Evolutionary conservation across 1,140 invertebrate species (phyloP).

Genomic region (Magallana ariakensis): DNA sequence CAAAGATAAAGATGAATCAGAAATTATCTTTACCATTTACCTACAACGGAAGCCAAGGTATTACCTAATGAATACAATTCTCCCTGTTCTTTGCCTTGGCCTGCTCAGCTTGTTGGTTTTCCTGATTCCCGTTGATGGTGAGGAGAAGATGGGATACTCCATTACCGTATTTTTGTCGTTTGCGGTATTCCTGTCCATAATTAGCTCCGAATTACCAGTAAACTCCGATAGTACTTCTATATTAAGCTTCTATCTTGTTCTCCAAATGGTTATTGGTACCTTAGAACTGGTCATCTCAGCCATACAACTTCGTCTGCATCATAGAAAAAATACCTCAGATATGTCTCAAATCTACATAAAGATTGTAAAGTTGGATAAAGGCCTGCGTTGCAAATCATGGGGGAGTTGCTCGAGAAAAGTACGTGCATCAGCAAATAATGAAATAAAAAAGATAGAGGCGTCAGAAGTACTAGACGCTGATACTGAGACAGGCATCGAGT

Average conservation of each 20-base stretch:
- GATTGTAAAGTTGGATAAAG: neutral
- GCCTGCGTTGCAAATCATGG: neutral
- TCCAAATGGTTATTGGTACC: slow-evolving; percentile 20
- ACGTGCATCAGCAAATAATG: neutral
- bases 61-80: slow-evolving; percentile 82
- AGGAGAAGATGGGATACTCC: slow-evolving; percentile 82
- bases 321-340: neutral
- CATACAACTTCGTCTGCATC: slow-evolving; percentile 44
- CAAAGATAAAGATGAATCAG: neutral
- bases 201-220: slow-evolving; percentile 82
- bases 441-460: neutral
- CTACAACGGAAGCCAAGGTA: slow-evolving; percentile 68
- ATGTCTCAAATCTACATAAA: neutral
- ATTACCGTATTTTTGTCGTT: slow-evolving; percentile 82
- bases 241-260: slow-evolving; percentile 72
- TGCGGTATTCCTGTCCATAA: slow-evolving; percentile 82
- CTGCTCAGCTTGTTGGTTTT: slow-evolving; percentile 82
- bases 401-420: neutral
- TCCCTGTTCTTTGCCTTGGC: slow-evolving; percentile 83
- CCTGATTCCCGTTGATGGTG: slow-evolving; percentile 82
- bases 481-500: neutral
- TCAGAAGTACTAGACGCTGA: neutral
- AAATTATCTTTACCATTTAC: neutral
- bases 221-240: slow-evolving; percentile 80
- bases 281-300: slow-evolving; percentile 22